Base-by-base conservation (phyloP, 2,888 invertebrate species). In the Pyrocoelia pectoralis region DNA sequence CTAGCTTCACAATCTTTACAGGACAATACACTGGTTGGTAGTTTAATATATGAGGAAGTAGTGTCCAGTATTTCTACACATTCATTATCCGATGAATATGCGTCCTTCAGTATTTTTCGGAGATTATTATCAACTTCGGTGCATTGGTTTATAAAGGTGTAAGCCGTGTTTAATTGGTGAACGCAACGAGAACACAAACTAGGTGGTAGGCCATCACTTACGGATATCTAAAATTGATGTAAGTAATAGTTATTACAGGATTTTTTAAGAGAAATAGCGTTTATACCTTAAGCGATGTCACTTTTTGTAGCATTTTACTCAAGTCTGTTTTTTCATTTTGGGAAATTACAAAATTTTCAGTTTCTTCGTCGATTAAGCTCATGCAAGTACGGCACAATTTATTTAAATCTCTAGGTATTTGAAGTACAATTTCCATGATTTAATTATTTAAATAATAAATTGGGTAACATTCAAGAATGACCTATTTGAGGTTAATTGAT, bases 91-190 rank as follows among this genome's bases (percentile, higher is more conserved):
- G 13, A n/a, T 13, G 24, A 52, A 14, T 8, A 10, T 28, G 13
- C n/a, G 2, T n/a, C 17, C 15, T 14, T 29, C 12, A 13, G 19
- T 5, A 33, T 2, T 18, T 28, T 56, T 9, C n/a, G 24, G 2
- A 71, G 65, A 24, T 68, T 68, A 8, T 55, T 43, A 61, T 72
- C 69, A 5, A 69, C 62, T 60, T 67, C 61, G 52, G 70, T 68
- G 59, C 74, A 75, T 18, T 70, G 71, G 29, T 68, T 66, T 56
- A 70, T 73, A 64, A 73, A 75, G 17, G 49, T 60, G 50, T 69
- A 73, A 13, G 66, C 62, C 1, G 54, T 53, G 48, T 70, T 67
- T 52, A 75, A 55, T 29, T 66, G 56, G 33, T 67, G 60, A 9
- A 67, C 53, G 61, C 75, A 75, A 9, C 62, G 60, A 12, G 61